A percentile compares a stretch with the other conserved stretches of the same genome.
Conservation (phyloP, 2,797 vertebrate genomes). For the Anabas testudineus region DNA sequence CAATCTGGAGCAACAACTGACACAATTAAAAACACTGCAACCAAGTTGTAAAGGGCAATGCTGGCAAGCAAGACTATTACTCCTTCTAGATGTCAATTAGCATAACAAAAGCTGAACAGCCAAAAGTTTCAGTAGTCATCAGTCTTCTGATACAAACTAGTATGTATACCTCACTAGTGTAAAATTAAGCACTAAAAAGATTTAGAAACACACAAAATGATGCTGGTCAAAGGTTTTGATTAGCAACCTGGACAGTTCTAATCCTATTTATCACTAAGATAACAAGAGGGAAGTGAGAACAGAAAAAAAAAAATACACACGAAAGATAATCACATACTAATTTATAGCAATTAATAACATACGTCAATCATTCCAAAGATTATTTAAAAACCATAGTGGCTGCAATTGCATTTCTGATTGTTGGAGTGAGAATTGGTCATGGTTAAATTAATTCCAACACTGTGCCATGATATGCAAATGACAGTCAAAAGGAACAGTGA, state of each 20-base stretch:
- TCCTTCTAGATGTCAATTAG: conserved; percentile 19
- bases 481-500: conserved; percentile 50
- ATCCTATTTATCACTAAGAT: conserved; percentile 22
- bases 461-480: conserved; percentile 56
- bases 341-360: too few species aligned
- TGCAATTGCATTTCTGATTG: conserved; percentile 48
- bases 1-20: not conserved
- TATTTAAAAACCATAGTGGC: conserved; percentile 37
- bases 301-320: conserved; percentile 25
- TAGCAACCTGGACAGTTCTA: conserved; percentile 30
- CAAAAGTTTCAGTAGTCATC: conserved; percentile 24
- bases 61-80: not conserved
- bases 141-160: too few species aligned
- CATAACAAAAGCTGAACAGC: conserved; percentile 4
- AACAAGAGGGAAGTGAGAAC: not conserved
- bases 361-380: conserved; percentile 59
- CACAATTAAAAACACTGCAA: conserved; percentile 26
- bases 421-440: conserved; percentile 53
- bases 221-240: conserved; percentile 28
- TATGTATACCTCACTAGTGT: not conserved
- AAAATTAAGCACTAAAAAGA: conserved; percentile 8
- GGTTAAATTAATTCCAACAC: conserved; percentile 59
- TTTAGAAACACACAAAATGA: conserved; percentile 15
- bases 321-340: conserved; percentile 44
- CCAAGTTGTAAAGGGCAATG: conserved; percentile 1